These are phyloP conservation scores for Stigmatopora argus DNA, from an alignment of 2,113 vertebrate genomes.

Conservation along the genomic window DNA sequence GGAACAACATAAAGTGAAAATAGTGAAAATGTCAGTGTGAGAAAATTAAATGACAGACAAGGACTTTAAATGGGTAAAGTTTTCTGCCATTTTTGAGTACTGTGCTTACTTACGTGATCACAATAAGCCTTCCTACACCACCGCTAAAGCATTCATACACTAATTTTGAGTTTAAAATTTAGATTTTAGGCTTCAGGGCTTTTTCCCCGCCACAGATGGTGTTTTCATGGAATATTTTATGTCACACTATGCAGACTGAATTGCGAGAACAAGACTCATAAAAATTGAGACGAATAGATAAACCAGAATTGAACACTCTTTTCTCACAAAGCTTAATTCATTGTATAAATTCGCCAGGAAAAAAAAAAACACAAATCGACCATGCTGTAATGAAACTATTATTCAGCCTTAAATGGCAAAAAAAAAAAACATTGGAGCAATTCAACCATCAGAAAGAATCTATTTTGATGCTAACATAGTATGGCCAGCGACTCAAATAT, in stretches of 20 bases:
- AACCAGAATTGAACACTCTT: background rate
- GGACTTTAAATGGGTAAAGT: background rate
- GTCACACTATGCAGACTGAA: background rate
- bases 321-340: background rate
- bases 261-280: background rate
- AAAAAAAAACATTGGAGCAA: background rate
- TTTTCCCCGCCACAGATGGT: background rate
- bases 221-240: background rate
- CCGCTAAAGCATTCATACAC: background rate
- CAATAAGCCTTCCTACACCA: background rate
- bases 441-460: background rate
- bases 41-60: background rate
- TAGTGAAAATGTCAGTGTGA: too few species aligned
- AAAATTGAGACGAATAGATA: background rate
- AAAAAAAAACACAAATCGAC: background rate
- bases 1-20: conserved; percentile 2
- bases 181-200: background rate
- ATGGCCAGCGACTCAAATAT: background rate
- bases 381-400: background rate
- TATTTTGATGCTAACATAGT: background rate
- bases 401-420: background rate
- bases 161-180: background rate
- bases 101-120: too few species aligned
- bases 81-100: too few species aligned
- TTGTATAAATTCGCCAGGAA: background rate